Conservation (phyloP, 2,797 vertebrate species). For the Stomatorhinus walkeri region DNA sequence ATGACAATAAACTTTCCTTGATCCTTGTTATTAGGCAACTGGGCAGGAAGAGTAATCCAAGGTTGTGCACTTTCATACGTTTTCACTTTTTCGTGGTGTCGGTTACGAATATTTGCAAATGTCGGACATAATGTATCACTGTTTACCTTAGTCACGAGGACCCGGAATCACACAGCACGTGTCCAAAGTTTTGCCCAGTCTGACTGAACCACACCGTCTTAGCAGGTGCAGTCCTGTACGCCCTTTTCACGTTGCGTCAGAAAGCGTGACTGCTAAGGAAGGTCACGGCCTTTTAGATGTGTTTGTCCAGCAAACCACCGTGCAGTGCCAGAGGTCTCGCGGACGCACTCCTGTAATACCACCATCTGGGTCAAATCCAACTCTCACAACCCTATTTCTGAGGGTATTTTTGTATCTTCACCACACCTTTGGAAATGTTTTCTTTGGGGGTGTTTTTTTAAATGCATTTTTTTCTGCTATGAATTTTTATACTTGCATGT, state of each 20-base stretch:
- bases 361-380: not conserved
- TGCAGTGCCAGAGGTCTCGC: not conserved
- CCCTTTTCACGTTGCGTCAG: not conserved
- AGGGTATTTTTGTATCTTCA: not conserved
- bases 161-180: not conserved
- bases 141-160: not conserved
- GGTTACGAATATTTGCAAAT: not conserved
- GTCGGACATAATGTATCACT: not conserved
- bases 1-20: too few species aligned
- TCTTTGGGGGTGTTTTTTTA: not conserved
- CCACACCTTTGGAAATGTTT: not conserved
- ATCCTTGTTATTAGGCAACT: not conserved
- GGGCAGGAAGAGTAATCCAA: not conserved
- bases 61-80: not conserved
- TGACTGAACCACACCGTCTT: not conserved
- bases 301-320: not conserved
- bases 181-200: not conserved
- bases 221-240: not conserved
- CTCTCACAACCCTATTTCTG: conserved; percentile 9
- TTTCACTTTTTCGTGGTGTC: not conserved
- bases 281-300: not conserved
- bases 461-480: not conserved
- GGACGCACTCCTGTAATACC: not conserved
- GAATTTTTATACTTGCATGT: not conserved
- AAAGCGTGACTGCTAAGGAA: not conserved